These are phyloP conservation scores for Emydoidea blandingii DNA, from an alignment of 2,797 vertebrate species.

Conservation along the genomic window DNA sequence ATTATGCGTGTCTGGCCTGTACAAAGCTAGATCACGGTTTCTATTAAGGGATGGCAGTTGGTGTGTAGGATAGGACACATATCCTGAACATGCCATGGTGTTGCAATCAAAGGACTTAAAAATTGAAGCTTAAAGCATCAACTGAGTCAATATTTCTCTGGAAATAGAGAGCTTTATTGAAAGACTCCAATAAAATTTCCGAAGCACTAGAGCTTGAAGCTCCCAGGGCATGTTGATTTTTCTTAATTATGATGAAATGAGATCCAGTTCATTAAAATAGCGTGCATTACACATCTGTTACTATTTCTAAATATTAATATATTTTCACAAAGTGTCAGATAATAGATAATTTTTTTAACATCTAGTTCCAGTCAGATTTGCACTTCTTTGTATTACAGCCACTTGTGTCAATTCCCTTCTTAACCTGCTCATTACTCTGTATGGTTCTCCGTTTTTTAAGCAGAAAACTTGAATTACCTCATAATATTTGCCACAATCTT, in stretches of 20 bases:
- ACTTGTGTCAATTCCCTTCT: not conserved
- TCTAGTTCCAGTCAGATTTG: not conserved
- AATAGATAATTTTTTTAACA: not conserved
- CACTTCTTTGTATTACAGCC: not conserved
- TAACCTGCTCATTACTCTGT: not conserved
- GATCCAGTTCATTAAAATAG: not conserved
- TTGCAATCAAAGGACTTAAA: not conserved
- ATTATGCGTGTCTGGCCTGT: not conserved
- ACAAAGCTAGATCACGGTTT: not conserved
- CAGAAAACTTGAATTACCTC: not conserved
- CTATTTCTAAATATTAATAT: not conserved
- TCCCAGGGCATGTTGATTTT: conserved; percentile 5
- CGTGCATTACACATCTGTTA: not conserved
- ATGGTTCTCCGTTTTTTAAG: not conserved
- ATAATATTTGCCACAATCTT: not conserved
- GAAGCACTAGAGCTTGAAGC: conserved; percentile 17
- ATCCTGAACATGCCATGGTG: not conserved
- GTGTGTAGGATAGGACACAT: not conserved
- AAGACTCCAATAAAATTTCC: conserved; percentile 20
- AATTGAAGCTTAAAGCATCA: not conserved
- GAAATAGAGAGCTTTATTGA: not conserved
- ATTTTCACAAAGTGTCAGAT: not conserved
- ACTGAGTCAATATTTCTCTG: not conserved
- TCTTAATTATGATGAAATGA: conserved; percentile 18
- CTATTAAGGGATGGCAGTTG: not conserved